These are phyloP conservation scores for Zygogramma bicolorata DNA, from an alignment of 2,888 invertebrate species.

Conservation along the genomic window DNA sequence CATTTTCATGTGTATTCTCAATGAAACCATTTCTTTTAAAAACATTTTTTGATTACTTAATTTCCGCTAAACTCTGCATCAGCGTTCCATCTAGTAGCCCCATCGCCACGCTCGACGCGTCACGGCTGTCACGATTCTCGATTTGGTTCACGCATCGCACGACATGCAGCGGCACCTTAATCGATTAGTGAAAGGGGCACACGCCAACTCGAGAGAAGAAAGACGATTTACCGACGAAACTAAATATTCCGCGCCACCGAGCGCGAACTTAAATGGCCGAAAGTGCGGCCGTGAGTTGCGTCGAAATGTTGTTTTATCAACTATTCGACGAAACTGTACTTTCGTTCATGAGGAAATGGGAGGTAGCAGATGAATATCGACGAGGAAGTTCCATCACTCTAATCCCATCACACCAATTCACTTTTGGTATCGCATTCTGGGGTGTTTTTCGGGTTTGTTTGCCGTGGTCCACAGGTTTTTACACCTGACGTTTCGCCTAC, in stretches of 20 bases:
- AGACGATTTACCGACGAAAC: constrained; percentile 58
- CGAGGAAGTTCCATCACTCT: no score
- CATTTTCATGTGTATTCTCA: no score
- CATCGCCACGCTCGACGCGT: background rate
- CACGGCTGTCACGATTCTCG: constrained; percentile 39
- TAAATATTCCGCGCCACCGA: constrained; percentile 60
- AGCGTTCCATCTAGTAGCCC: background rate
- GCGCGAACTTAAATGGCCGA: constrained; percentile 59
- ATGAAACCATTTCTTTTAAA: no score
- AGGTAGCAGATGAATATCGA: no score
- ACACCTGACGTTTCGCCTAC: no score
- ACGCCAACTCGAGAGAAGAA: constrained; percentile 47
- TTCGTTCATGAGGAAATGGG: no score
- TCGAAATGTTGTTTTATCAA: constrained; percentile 53
- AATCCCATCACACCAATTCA: no score
- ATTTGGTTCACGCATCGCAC: constrained; percentile 55
- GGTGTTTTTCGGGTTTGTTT: no score
- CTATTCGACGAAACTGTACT: constrained; percentile 39
- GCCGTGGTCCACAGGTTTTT: no score
- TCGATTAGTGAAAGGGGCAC: constrained; percentile 45
- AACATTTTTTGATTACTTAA: no score
- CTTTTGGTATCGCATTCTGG: no score
- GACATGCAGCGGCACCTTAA: constrained; percentile 54
- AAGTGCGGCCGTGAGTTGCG: constrained; percentile 55
- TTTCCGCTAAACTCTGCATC: no score